These are phyloP conservation scores for Palloptera scutellata DNA, from an alignment of 2,888 invertebrate species.

Conservation along the genomic window DNA sequence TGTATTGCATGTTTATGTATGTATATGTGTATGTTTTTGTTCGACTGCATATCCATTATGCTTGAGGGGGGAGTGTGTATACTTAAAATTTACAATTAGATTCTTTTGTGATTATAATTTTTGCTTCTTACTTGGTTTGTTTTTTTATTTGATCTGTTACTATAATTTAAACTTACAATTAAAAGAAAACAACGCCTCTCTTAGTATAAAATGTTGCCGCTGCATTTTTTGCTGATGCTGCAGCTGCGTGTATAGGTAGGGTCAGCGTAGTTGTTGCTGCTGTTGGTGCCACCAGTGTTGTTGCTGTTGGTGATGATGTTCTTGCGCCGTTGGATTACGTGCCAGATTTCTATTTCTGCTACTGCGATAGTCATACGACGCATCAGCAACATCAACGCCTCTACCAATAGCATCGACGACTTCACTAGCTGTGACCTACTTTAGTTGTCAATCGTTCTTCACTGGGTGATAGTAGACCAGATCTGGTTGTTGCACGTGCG, in stretches of 20 bases:
- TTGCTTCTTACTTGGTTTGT: conserved; percentile 37
- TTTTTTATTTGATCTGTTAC: conserved; percentile 12
- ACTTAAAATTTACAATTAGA: conserved; percentile 3
- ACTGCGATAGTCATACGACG: conserved; percentile 27
- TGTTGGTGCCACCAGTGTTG: conserved; percentile 43
- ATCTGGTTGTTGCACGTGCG: conserved; percentile 55
- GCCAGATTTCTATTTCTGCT: conserved; percentile 12
- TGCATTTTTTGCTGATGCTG: conserved; percentile 27
- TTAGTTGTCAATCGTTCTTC: conserved; percentile 63
- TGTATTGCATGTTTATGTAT: conserved; percentile 16
- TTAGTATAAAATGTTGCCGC: conserved; percentile 47
- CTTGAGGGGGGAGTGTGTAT: neutral
- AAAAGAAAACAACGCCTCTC: conserved; percentile 60
- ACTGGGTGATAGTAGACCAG: conserved; percentile 61
- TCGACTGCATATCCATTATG: neutral
- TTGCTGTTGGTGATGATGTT: conserved; percentile 42
- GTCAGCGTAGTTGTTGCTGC: conserved; percentile 31
- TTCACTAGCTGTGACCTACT: conserved; percentile 44
- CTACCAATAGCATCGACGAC: neutral
- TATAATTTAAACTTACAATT: conserved; percentile 40
- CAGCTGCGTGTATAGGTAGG: conserved; percentile 24
- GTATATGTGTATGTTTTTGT: conserved; percentile 25
- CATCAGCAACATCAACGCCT: conserved; percentile 21
- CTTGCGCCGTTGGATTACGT: conserved; percentile 10
- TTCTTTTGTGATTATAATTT: conserved; percentile 24